These are phyloP conservation scores for Hemicentrotus pulcherrimus DNA, from an alignment of 35 echinoderm and acorn worm genomes.

Conservation along the genomic window DNA sequence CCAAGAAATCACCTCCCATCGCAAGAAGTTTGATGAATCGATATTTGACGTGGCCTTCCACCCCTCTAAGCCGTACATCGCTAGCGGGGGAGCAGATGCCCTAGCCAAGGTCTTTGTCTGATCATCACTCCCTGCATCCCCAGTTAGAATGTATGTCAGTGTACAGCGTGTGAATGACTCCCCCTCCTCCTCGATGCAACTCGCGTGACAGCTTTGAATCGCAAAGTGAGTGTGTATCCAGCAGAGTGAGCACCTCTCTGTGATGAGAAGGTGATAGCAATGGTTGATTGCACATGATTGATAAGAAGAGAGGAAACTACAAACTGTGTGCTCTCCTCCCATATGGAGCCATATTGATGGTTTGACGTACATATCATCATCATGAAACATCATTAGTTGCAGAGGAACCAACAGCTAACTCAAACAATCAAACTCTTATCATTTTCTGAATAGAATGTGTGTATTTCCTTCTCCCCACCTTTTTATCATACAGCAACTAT, in stretches of 20 bases:
- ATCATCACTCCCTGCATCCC: not conserved
- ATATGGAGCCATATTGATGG: not conserved
- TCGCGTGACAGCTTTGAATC: not conserved
- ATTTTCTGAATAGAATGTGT: not conserved
- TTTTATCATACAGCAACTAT: not conserved
- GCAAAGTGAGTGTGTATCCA: not conserved
- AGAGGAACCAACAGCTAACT: not conserved
- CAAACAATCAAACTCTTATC: not conserved
- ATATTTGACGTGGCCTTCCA: slow-evolving; percentile 99
- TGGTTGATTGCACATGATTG: not conserved
- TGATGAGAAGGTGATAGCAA: not conserved
- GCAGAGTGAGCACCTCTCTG: not conserved
- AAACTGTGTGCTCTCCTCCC: not conserved
- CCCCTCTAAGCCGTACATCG: slow-evolving; percentile 98
- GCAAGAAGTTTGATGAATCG: slow-evolving; percentile 99
- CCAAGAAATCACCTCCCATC: slow-evolving; percentile 99
- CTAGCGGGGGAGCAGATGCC: slow-evolving; percentile 97
- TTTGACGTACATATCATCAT: not conserved
- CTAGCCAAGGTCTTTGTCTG: slow-evolving; percentile 99
- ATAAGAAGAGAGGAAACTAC: not conserved
- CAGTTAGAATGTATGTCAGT: not conserved
- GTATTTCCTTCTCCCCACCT: slow-evolving; percentile 9
- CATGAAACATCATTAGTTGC: slow-evolving; percentile 2
- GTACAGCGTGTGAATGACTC: not conserved
- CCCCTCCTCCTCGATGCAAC: not conserved